Evolutionary conservation across 2,797 vertebrate species (phyloP), one percentile per base, ranked within the genome.

Genomic region (Sphenodon punctatus): DNA sequence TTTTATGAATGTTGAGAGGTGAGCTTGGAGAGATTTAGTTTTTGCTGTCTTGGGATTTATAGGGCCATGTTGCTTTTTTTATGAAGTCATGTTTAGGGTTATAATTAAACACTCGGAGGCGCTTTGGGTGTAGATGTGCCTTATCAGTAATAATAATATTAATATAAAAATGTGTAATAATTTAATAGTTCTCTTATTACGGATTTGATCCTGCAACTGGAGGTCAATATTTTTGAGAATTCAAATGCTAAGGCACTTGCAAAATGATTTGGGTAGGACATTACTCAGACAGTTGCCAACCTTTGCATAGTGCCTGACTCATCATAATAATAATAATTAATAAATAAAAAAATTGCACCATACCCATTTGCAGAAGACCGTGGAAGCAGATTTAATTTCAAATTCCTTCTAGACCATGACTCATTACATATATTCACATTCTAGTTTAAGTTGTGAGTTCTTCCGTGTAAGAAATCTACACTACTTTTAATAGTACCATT

Each of bases 1-100:
- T 46, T 76, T 67, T 32, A 49, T 20, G 20, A 39, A 49, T 25
- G 25, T 59, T 41, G 25, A 58, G n/a, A 30, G 15, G 19, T 49
- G 43, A 34, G 15, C 36, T 39, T 38, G n/a, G 42, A 41, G 41
- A 5, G n/a, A 14, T 48, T 89, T 46, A 67, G 39, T 45, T 85
- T 84, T 30, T 30, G 46, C 23, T 48, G 48, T 25, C 77, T 78
- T 42, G 80, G 80, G 84, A 67, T 73, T 84, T 70, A 45, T 13
- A 80, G 71, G 16, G 8, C 46, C 63, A 22, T 20, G 5, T 69
- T 80, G 86, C 72, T 65, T 86, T 89, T 79, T 75, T 66, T 76
- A 56, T 84, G 65, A 46, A 68, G 76, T 84, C 88, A 48, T 38
- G 27, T 30, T 49, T 83, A 17, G 79, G 58, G 51, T 67, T 39